Conservation (phyloP, 2,888 invertebrate species). For the Euclidia mi region DNA sequence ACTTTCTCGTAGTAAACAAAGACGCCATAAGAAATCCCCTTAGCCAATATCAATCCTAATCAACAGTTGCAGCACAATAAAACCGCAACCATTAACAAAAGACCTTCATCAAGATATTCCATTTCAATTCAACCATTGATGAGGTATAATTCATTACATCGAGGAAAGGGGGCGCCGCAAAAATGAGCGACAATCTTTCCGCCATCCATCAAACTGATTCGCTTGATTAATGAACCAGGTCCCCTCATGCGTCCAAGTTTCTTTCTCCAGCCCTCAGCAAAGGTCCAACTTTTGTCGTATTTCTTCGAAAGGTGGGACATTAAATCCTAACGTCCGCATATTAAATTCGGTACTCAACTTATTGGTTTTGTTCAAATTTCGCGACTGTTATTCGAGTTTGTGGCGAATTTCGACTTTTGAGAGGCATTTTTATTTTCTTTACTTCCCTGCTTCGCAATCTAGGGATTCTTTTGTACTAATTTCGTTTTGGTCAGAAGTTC, state of each 20-base stretch:
- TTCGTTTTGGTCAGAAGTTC: not conserved
- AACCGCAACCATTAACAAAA: slow-evolving; percentile 20
- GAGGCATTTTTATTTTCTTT: slow-evolving; percentile 41
- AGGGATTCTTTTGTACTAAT: slow-evolving; percentile 13
- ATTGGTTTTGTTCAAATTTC: slow-evolving; percentile 52
- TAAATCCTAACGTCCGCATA: slow-evolving; percentile 49
- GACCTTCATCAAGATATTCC: slow-evolving; percentile 31
- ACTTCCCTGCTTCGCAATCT: slow-evolving; percentile 21
- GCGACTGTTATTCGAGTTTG: slow-evolving; percentile 35
- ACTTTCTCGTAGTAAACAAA: not conserved
- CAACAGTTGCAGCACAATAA: slow-evolving; percentile 15
- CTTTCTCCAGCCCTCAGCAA: slow-evolving; percentile 32
- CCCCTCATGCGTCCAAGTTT: slow-evolving; percentile 36
- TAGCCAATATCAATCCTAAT: slow-evolving; percentile 7
- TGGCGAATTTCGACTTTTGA: too few relatives aligned
- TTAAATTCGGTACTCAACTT: slow-evolving; percentile 49
- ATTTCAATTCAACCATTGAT: slow-evolving; percentile 41
- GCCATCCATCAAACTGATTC: slow-evolving; percentile 54
- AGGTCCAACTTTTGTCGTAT: slow-evolving; percentile 48
- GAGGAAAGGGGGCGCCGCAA: slow-evolving; percentile 36
- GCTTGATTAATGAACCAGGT: slow-evolving; percentile 52
- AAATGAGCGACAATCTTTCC: slow-evolving; percentile 50
- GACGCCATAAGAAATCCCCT: not conserved
- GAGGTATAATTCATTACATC: slow-evolving; percentile 48
- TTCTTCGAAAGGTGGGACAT: slow-evolving; percentile 43